A percentile compares a stretch with the other conserved stretches of the same genome.
Conservation (phyloP, 2,888 invertebrate genomes). For the Lymantria dispar region DNA sequence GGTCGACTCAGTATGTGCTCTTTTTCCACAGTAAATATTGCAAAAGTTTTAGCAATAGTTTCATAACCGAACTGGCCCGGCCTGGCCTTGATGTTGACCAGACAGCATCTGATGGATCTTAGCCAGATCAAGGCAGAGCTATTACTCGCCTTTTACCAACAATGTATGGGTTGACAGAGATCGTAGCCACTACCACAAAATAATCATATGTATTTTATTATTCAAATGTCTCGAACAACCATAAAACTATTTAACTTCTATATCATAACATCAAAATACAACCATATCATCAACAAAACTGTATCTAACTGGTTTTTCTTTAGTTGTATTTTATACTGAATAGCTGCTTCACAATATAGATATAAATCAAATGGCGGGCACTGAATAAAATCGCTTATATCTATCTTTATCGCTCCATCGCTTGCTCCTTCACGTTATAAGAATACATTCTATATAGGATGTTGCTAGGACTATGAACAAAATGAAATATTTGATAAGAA, state of each 20-base stretch:
- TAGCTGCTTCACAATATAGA: conserved; percentile 65
- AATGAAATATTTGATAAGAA: not conserved
- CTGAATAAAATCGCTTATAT: conserved; percentile 74
- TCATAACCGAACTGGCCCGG: too few species aligned
- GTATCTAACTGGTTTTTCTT: conserved; percentile 25
- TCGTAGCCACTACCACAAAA: too few species aligned
- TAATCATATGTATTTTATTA: too few species aligned
- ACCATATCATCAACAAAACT: conserved; percentile 11
- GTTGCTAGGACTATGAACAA: conserved; percentile 9
- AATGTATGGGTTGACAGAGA: too few species aligned
- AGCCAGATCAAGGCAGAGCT: too few species aligned
- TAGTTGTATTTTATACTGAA: conserved; percentile 31
- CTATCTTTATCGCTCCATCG: conserved; percentile 60
- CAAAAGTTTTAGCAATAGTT: too few species aligned
- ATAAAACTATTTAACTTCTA: not conserved
- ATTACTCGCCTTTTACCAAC: too few species aligned
- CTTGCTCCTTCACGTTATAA: conserved; percentile 59
- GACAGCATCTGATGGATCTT: too few species aligned
- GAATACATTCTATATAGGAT: conserved; percentile 34
- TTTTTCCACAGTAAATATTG: too few species aligned
- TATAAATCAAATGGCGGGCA: conserved; percentile 67
- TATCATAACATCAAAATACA: conserved; percentile 1
- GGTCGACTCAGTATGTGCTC: too few species aligned
- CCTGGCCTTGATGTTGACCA: too few species aligned
- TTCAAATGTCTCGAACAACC: not conserved